These are phyloP conservation scores for Zoanthus gigantus DNA, from an alignment of 92 coral and sea anemone species.

Conservation along the genomic window DNA sequence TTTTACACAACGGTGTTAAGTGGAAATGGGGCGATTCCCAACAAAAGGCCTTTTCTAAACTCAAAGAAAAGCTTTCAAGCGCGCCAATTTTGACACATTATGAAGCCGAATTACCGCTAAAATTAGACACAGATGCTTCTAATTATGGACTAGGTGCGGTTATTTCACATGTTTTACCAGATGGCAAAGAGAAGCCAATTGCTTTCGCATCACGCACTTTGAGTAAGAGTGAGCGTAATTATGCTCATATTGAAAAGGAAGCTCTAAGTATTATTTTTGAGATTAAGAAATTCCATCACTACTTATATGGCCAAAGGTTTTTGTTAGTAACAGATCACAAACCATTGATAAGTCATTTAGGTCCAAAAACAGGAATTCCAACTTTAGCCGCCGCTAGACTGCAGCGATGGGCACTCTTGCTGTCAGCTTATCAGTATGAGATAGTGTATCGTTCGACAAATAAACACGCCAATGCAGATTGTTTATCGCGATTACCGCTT, in stretches of 20 bases:
- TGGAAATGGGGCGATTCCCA: background rate
- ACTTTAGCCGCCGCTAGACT: slow-evolving; percentile 38
- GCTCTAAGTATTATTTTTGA: slow-evolving; percentile 47
- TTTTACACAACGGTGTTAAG: no score
- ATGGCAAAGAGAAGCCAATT: slow-evolving; percentile 47
- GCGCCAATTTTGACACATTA: slow-evolving; percentile 56
- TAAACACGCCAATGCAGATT: no score
- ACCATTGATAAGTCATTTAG: slow-evolving; percentile 47
- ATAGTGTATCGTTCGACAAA: background rate
- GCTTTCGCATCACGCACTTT: slow-evolving; percentile 16
- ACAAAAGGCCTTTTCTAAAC: background rate
- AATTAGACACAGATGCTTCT: slow-evolving; percentile 61
- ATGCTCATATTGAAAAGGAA: slow-evolving; percentile 46
- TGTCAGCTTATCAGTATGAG: no score
- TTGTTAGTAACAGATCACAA: slow-evolving; percentile 64
- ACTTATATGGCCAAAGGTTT: slow-evolving; percentile 56
- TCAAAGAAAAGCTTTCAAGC: slow-evolving; percentile 28
- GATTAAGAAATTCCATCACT: slow-evolving; percentile 52
- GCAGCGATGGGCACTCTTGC: slow-evolving; percentile 59
- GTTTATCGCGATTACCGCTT: no score
- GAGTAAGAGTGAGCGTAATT: slow-evolving; percentile 53
- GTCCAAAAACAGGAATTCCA: slow-evolving; percentile 31
- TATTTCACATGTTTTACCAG: slow-evolving; percentile 62
- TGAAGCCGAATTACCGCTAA: slow-evolving; percentile 46
- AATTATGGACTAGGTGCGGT: slow-evolving; percentile 55